Conservation (phyloP, 2,113 vertebrate genomes). For the Xyrauchen texanus region DNA sequence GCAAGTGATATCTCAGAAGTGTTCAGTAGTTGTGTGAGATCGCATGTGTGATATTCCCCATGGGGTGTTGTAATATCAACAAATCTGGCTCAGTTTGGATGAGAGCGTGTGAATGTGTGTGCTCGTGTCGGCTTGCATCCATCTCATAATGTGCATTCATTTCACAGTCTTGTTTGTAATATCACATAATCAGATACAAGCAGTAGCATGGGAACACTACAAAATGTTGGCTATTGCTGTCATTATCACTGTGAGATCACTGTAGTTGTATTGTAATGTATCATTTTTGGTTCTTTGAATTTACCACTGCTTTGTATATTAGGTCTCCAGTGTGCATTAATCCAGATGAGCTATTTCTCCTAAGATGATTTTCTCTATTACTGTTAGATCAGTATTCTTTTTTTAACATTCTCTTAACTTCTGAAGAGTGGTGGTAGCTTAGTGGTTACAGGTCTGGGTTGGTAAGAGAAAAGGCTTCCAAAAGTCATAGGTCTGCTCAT, state of each 20-base stretch:
- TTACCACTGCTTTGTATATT: not conserved
- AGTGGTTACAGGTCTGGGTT: not conserved
- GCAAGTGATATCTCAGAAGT: conserved; percentile 11
- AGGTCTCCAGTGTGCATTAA: not conserved
- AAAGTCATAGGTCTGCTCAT: not conserved
- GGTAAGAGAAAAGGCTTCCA: not conserved
- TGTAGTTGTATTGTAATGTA: not conserved
- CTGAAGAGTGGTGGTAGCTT: not conserved
- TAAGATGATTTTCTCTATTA: not conserved
- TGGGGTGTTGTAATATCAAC: conserved; percentile 43
- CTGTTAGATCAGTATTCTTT: too few relatives aligned
- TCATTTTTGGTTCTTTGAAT: not conserved
- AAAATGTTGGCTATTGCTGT: not conserved
- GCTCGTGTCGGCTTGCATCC: conserved; percentile 24
- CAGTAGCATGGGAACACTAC: conserved; percentile 13
- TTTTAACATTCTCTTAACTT: too few relatives aligned
- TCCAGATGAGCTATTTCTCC: not conserved
- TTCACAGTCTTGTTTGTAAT: conserved; percentile 19
- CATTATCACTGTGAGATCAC: too few relatives aligned
- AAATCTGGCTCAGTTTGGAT: conserved; percentile 27
- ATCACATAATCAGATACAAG: conserved; percentile 9
- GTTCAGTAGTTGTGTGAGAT: conserved; percentile 16
- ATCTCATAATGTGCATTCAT: conserved; percentile 38
- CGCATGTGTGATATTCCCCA: conserved; percentile 34
- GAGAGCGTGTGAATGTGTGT: conserved; percentile 28